phyloP scores from a whole-genome alignment of 2,113 vertebrate species.

The Lonchura striata region DNA sequence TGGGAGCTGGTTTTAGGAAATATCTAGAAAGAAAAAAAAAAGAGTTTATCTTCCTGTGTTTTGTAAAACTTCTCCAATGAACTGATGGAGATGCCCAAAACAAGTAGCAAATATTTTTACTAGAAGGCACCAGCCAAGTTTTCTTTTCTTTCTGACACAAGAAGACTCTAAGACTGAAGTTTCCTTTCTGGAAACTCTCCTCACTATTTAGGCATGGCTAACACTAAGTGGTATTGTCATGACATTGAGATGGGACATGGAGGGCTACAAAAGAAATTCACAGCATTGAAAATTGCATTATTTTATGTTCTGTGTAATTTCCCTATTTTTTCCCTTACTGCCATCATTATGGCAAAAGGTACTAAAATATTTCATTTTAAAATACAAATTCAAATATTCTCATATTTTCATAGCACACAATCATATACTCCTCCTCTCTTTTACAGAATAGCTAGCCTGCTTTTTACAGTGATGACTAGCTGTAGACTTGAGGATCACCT shows the following conservation, averaged over 20 bases:
- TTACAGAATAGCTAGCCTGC: neutral
- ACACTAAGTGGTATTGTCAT: neutral
- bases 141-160: neutral
- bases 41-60: neutral
- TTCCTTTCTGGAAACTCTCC: neutral
- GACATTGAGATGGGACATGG: neutral
- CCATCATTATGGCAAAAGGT: neutral
- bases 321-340: neutral
- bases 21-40: accelerated
- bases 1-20: neutral
- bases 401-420: neutral
- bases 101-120: neutral
- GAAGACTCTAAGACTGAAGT: neutral
- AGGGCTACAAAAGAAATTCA: neutral
- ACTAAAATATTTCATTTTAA: neutral
- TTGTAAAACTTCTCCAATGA: neutral
- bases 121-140: neutral
- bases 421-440: neutral
- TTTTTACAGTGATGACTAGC: neutral
- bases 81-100: neutral
- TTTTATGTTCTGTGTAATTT: neutral
- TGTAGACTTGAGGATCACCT: neutral
- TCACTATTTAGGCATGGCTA: neutral
- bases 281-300: neutral
- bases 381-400: neutral